Conservation (phyloP, 2,888 invertebrate genomes). For the Standfussiana lucernea region DNA sequence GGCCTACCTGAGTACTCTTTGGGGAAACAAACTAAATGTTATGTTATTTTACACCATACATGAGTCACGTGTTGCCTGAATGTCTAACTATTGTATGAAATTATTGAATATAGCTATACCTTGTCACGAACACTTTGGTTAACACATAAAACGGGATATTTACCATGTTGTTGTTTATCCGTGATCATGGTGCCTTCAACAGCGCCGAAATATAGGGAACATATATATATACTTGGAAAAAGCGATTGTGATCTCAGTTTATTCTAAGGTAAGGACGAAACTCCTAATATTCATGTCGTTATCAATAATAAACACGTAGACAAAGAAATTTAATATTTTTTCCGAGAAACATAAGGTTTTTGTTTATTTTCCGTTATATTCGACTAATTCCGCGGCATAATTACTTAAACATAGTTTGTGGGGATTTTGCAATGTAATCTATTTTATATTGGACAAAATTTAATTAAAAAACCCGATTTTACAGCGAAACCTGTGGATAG, state of each 20-base stretch:
- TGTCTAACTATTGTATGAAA: background rate
- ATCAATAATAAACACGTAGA: background rate
- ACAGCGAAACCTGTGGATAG: background rate
- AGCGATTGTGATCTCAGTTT: background rate
- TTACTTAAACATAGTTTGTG: background rate
- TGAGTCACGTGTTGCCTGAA: background rate
- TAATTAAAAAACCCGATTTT: background rate
- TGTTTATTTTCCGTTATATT: background rate
- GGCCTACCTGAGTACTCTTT: background rate
- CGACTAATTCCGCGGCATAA: background rate
- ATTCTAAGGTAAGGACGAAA: background rate
- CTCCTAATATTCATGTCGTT: background rate
- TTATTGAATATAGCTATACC: too few relatives aligned
- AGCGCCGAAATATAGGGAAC: too few relatives aligned
- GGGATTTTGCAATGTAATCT: background rate
- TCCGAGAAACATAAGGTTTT: background rate
- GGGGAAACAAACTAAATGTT: background rate
- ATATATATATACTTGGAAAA: background rate
- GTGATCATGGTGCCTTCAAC: too few relatives aligned
- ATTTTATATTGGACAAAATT: background rate
- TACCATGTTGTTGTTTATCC: too few relatives aligned
- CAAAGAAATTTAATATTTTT: background rate
- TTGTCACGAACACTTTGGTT: too few relatives aligned
- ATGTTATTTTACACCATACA: background rate
- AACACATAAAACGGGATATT: too few relatives aligned